A percentile compares a stretch with the other conserved stretches of the same genome.
Evolutionary conservation across 2,888 invertebrate species (phyloP).

Genomic region (Syrphus vitripennis): DNA sequence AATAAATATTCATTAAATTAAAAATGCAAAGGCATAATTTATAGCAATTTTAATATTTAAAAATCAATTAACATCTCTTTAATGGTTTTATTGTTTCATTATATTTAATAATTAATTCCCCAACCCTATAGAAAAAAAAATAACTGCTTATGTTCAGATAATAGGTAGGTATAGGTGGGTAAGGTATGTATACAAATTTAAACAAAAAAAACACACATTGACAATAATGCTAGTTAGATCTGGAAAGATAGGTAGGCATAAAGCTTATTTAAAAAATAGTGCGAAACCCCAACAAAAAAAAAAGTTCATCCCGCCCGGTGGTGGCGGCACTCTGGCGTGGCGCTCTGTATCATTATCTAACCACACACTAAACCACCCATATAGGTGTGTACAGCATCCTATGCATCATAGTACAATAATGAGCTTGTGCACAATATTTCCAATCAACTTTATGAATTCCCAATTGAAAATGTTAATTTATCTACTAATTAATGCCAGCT

Average conservation of each 20-base stretch:
- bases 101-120: neutral
- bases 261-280: neutral
- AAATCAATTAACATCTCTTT: neutral
- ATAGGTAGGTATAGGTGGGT: no score
- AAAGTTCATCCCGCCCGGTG: neutral
- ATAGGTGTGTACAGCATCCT: neutral
- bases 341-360: neutral
- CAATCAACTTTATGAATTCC: conserved; percentile 63
- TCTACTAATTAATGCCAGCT: conserved; percentile 67
- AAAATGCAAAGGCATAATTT: neutral
- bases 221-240: neutral
- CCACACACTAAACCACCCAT: neutral
- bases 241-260: no score
- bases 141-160: neutral
- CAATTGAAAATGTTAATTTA: conserved; percentile 69
- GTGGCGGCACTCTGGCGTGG: no score
- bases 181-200: neutral
- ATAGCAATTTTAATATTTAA: neutral
- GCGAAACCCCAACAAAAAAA: neutral
- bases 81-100: neutral
- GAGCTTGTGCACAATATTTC: conserved; percentile 26
- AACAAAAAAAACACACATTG: neutral
- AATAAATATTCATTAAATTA: neutral
- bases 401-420: no score
- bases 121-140: neutral